Base-by-base conservation (phyloP, 2,797 vertebrate species). In the Podarcis lilfordi region DNA sequence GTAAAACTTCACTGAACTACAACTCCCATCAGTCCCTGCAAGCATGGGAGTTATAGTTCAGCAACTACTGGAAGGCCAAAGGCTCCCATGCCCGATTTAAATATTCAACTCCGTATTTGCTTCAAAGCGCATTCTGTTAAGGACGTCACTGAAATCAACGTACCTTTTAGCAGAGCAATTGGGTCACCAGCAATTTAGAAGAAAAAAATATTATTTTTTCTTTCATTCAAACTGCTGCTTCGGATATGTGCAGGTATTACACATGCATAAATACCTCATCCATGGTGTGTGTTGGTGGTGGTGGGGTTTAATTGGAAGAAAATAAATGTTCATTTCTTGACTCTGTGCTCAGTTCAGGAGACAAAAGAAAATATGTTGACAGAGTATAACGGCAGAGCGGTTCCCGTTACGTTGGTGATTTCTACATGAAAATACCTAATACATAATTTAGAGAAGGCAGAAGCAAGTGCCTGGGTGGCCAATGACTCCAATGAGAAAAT, bases 401-500 rank as follows among this genome's bases (percentile, higher is more conserved):
- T 91, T 94, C 80, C 81, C 93, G 92, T 93, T 94, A 91, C 87
- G 75, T 89, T 94, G 92, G 74, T 95, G 92, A 93, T 95, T 95
- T 94, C 93, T 93, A 82, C 85, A 88, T 93, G 88, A 95, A 88
- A 92, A 93, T 91, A 72, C 43, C 71, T 94, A 1, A 71, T 96
- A 85, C 94, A 95, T 96, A 95, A 96, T 97, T 96, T 78, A 96
- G 37, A 1, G 91, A 89, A 92, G 85, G 85, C 3, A 88, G 92
- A 93, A 93, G 80, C 85, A 93, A 94, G 85, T 94, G 88, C 92
- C 66, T 90, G 87, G 61, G 85, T 95, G 91, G 86, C 92, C 93
- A 91, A 1, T 88, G 91, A 94, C 82, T 96, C 88, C 91, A 93
- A 29, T 87, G 91, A 95, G 90, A 87, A 96, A 97, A 93, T 95